phyloP scores from a whole-genome alignment of 1,140 invertebrate genomes.

The Drosophila equinoxialis region DNA sequence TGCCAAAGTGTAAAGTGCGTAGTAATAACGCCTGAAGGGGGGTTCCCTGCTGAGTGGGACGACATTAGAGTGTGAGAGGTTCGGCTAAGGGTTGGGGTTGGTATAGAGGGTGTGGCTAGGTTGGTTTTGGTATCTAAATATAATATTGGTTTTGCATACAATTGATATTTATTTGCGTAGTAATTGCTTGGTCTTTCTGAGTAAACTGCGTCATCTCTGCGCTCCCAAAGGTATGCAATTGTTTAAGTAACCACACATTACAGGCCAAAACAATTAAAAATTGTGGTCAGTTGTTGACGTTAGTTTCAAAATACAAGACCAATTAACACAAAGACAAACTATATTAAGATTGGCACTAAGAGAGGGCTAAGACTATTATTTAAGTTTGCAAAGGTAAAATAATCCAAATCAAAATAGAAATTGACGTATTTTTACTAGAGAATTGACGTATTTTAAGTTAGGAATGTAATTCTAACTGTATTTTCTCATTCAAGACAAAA shows the following conservation, averaged over 20 bases:
- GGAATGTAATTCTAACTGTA: no score
- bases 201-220: constrained; percentile 33
- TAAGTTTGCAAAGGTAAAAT: neutral
- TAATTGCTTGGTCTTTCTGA: constrained; percentile 10
- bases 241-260: neutral
- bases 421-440: no score
- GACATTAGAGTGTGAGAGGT: neutral
- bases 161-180: constrained; percentile 32
- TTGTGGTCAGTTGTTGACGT: constrained; percentile 24
- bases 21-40: neutral
- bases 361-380: neutral
- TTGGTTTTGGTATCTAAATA: constrained; percentile 42
- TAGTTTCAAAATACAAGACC: constrained; percentile 14
- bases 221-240: constrained; percentile 10
- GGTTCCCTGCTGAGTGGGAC: no score
- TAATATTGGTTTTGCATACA: constrained; percentile 28
- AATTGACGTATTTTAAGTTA: no score
- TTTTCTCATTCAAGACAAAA: no score
- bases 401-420: neutral
- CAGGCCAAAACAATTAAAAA: neutral
- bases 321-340: neutral
- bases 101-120: neutral
- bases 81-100: neutral
- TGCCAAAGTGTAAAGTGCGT: constrained; percentile 43
- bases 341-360: neutral